A percentile compares a stretch with the other conserved stretches of the same genome.
Evolutionary conservation across 2,797 vertebrate species (phyloP).

Genomic region (Threskiornis aethiopicus): DNA sequence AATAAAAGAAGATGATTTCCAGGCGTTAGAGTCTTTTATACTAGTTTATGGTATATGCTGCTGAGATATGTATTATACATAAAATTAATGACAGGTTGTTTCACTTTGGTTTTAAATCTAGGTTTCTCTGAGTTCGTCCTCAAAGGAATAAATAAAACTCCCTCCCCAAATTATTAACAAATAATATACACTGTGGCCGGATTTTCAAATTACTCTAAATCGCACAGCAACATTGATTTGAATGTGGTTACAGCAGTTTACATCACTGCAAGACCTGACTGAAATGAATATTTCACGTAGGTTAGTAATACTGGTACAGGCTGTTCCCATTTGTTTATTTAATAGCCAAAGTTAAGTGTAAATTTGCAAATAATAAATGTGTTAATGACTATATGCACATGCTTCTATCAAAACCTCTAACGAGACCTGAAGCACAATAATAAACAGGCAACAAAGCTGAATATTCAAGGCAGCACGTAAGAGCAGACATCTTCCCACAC

Average conservation of each 20-base stretch:
- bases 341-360: conserved; percentile 13
- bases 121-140: background rate
- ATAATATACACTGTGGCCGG: background rate
- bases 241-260: background rate
- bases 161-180: background rate
- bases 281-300: conserved; percentile 15
- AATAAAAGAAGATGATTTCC: background rate
- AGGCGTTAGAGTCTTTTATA: background rate
- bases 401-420: background rate
- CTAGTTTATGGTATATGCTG: background rate
- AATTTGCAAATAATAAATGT: conserved; percentile 43
- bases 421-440: background rate
- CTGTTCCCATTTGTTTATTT: conserved; percentile 21
- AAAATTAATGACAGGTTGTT: background rate
- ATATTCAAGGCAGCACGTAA: background rate
- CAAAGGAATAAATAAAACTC: background rate
- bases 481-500: background rate
- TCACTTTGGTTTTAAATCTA: background rate
- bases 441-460: background rate
- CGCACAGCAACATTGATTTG: background rate
- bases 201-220: conserved; percentile 10
- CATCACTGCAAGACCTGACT: background rate
- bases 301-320: background rate
- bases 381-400: background rate
- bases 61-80: background rate